Base-by-base conservation (phyloP, 2,797 vertebrate species). In the Xenops minutus region DNA sequence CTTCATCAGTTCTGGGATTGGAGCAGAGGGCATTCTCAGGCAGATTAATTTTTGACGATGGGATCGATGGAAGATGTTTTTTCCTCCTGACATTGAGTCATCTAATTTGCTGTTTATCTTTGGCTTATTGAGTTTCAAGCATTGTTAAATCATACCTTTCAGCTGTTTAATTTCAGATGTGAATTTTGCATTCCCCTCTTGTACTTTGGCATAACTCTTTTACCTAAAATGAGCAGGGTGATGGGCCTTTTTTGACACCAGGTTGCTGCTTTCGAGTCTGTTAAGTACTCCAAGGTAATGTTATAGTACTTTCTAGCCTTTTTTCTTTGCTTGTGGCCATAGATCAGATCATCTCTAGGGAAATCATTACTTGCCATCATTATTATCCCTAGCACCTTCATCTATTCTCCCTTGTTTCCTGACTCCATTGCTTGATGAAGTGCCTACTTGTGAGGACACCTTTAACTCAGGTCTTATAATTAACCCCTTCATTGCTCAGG, bases 361-460 rank as follows among this genome's bases (percentile, higher is more conserved):
- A 99, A 99, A 99, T 99, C 99, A 99, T 99, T 98, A 98, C 98
- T 99, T 98, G 98, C 98, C 98, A 98, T 99, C 98, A 98, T 99
- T 99, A 99, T 98, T 98, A 99, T 98, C 98, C 98, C 96, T 93
- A 98, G 98, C 98, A 98, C 98, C 99, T 99, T 99, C 98, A 98
- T 98, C 98, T 98, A 94, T 98, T 97, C 97, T 97, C 97, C 98
- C 98, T 99, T 99, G 98, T 99, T 99, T 99, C 98, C 98, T 98
- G 98, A 98, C 98, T 98, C 98, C 98, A 98, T 98, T 96, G 96
- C 98, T 98, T 99, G 98, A 99, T 99, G 98, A 98, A 98, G 98
- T 98, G 98, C 96, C 95, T 92, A 90, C 94, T 96, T 97, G 94
- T 96, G 91, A 93, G 92, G 97, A 97, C 97, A 98, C 98, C 98